phyloP scores from a whole-genome alignment of 2,888 invertebrate species.

The Lepeophtheirus nordmannii region DNA sequence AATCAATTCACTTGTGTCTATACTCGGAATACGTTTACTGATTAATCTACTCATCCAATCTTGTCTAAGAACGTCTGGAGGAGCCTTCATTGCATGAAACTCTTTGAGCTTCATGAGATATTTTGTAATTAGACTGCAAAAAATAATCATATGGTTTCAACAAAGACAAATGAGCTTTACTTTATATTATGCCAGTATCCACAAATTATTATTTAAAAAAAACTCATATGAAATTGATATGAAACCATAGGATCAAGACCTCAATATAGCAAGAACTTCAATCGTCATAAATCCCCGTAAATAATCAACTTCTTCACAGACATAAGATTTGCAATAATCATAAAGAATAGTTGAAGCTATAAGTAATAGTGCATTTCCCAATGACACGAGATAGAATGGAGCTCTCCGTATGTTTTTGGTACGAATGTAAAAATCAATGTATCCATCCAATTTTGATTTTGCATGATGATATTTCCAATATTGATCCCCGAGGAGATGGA shows the following conservation, averaged over 20 bases:
- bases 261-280: not conserved
- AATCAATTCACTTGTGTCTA: not conserved
- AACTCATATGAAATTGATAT: too few species aligned
- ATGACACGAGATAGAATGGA: conserved; percentile 1
- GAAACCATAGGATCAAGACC: too few species aligned
- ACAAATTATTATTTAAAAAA: too few species aligned
- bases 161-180: too few species aligned
- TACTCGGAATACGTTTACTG: not conserved
- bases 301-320: not conserved
- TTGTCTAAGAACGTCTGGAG: not conserved
- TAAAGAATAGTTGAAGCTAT: not conserved
- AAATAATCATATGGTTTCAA: too few species aligned
- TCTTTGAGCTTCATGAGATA: not conserved
- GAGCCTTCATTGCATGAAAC: not conserved
- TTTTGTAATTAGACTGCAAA: not conserved
- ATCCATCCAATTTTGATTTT: not conserved
- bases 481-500: conserved; percentile 7
- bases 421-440: not conserved
- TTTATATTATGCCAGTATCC: too few species aligned
- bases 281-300: conserved; percentile 6
- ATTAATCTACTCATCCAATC: not conserved
- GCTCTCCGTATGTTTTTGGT: conserved; percentile 8
- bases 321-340: not conserved
- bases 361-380: conserved; percentile 11
- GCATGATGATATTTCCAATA: not conserved